Evolutionary conservation across 2,113 vertebrate species (phyloP), one percentile per base, ranked within the genome.

Genomic region (Megalops atlanticus): DNA sequence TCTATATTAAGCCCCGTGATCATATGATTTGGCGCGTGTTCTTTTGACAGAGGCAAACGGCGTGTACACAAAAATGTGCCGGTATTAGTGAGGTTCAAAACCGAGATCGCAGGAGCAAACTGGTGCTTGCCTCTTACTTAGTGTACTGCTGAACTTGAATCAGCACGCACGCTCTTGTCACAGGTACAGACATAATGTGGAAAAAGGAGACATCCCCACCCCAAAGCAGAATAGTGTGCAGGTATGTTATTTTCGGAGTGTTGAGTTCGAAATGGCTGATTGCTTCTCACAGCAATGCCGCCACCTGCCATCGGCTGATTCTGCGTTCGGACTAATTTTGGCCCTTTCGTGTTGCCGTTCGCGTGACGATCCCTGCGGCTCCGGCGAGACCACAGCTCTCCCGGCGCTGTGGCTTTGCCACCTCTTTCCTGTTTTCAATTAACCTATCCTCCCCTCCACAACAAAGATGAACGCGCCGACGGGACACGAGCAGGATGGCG

Each of bases 71-170:
- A 15, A 52, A 36, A 21, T 39, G 33, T 16, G 33, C 49, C n/a
- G n/a, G n/a, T n/a, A n/a, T n/a, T n/a, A n/a, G n/a, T n/a, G n/a
- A n/a, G n/a, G n/a, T n/a, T n/a, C n/a, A n/a, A n/a, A n/a, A n/a
- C n/a, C n/a, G n/a, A n/a, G n/a, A n/a, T n/a, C n/a, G n/a, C n/a
- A n/a, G n/a, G n/a, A n/a, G n/a, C n/a, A n/a, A n/a, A n/a, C n/a
- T n/a, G n/a, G n/a, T n/a, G n/a, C n/a, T n/a, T n/a, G n/a, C n/a
- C n/a, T n/a, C n/a, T n/a, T n/a, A n/a, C n/a, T n/a, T n/a, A n/a
- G n/a, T n/a, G n/a, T n/a, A n/a, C n/a, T 16, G 74, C 74, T 75
- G 39, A 75, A n/a, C n/a, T n/a, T 75, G 31, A 47, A 75, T 75
- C 39, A 38, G 43, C n/a, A 27, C 58, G 10, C 24, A 7, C 58